Evolutionary conservation across 2,888 invertebrate species (phyloP).

Genomic region (Sinohyriopsis cumingii): DNA sequence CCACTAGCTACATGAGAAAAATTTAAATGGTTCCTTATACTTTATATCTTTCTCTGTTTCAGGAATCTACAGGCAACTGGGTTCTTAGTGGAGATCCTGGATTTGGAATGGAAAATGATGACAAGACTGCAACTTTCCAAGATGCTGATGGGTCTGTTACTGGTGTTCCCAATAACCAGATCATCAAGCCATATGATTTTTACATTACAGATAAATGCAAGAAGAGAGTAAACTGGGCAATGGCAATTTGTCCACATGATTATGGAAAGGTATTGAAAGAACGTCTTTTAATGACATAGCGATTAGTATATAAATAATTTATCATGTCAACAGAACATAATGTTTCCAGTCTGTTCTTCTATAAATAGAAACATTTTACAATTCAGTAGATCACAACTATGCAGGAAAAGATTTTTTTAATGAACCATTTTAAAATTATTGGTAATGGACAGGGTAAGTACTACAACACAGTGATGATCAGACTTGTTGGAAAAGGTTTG

Average conservation of each 20-base stretch:
- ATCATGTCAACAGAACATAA: no score
- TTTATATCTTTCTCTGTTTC: background rate
- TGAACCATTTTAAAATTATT: no score
- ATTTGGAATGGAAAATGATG: slow-evolving; percentile 29
- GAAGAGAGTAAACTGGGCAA: slow-evolving; percentile 34
- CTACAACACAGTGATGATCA: no score
- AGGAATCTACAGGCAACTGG: slow-evolving; percentile 21
- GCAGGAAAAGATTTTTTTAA: no score
- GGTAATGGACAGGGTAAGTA: no score
- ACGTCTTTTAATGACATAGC: no score
- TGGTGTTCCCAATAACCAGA: background rate
- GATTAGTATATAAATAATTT: no score
- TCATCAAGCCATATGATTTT: slow-evolving; percentile 35
- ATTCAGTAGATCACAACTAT: no score
- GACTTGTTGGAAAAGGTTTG: no score
- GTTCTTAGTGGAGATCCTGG: slow-evolving; percentile 31
- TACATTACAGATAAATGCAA: slow-evolving; percentile 28
- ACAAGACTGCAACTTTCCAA: slow-evolving; percentile 31
- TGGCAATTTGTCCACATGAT: slow-evolving; percentile 42
- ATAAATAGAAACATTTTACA: no score
- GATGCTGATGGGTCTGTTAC: slow-evolving; percentile 40
- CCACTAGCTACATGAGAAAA: no score
- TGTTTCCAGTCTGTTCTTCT: no score
- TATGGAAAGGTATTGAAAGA: slow-evolving; percentile 35
- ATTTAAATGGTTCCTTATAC: background rate